Evolutionary conservation across 2,113 vertebrate genomes (phyloP).

Genomic region (Gallinago undulata): DNA sequence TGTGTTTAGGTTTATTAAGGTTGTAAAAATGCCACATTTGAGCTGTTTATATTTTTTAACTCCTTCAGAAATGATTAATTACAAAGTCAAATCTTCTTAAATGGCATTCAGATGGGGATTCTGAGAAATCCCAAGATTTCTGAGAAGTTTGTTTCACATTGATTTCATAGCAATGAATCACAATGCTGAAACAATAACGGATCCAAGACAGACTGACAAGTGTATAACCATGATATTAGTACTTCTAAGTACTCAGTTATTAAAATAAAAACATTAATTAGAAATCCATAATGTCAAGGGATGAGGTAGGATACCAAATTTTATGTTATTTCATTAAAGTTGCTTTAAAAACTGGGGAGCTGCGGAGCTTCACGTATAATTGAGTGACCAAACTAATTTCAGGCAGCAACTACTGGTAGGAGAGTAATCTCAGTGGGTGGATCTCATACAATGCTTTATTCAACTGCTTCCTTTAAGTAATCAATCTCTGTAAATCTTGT

Average conservation of each 20-base stretch:
- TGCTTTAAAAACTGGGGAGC: neutral
- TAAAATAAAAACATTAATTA: neutral
- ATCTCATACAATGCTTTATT: neutral
- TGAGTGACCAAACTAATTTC: neutral
- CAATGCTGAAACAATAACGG: neutral
- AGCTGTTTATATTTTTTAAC: conserved; percentile 38
- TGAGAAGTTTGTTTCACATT: neutral
- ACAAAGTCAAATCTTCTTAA: neutral
- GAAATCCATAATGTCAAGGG: neutral
- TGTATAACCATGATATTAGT: neutral
- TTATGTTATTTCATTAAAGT: neutral
- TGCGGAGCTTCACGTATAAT: neutral
- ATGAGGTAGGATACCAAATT: neutral
- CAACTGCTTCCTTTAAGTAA: neutral
- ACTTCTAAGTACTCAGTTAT: neutral
- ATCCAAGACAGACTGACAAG: neutral
- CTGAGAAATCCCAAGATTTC: neutral
- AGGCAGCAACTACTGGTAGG: neutral
- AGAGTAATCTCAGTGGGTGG: neutral
- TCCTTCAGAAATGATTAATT: conserved; percentile 40
- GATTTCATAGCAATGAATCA: neutral
- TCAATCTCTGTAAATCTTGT: neutral
- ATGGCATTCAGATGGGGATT: neutral
- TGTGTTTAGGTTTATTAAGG: conserved; percentile 38
- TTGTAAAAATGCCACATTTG: conserved; percentile 26